Evolutionary conservation across 2,797 vertebrate species (phyloP).

Genomic region (Chrysocyon brachyurus): DNA sequence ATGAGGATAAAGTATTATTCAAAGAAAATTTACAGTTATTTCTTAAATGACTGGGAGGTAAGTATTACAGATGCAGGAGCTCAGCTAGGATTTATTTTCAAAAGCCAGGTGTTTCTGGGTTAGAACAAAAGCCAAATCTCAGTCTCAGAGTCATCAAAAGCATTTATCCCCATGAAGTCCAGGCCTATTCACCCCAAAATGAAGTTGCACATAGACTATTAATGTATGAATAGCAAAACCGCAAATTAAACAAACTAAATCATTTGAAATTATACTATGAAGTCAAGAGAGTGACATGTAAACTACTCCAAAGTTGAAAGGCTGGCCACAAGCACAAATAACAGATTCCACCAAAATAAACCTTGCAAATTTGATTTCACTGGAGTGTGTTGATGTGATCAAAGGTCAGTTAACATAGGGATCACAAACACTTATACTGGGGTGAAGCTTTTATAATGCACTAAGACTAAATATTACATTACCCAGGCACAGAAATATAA

Average conservation of each 20-base stretch:
- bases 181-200: background rate
- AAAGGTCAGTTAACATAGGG: background rate
- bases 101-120: background rate
- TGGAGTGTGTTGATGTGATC: background rate
- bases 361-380: background rate
- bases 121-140: background rate
- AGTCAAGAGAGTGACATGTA: background rate
- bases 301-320: constrained; percentile 43
- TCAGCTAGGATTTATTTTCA: background rate
- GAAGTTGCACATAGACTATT: background rate
- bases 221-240: background rate
- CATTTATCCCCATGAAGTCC: background rate
- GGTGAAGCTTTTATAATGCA: background rate
- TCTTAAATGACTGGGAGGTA: background rate
- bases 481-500: background rate
- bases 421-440: background rate
- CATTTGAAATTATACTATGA: background rate
- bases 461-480: background rate
- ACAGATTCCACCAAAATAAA: background rate
- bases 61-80: background rate
- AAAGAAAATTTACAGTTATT: background rate
- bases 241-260: background rate
- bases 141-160: constrained; percentile 25
- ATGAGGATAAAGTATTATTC: background rate
- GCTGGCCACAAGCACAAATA: background rate